A percentile compares a stretch with the other conserved stretches of the same genome.
Conservation (phyloP, 53 echinoderm and acorn worm genomes). For the Paelopatides confundens region DNA sequence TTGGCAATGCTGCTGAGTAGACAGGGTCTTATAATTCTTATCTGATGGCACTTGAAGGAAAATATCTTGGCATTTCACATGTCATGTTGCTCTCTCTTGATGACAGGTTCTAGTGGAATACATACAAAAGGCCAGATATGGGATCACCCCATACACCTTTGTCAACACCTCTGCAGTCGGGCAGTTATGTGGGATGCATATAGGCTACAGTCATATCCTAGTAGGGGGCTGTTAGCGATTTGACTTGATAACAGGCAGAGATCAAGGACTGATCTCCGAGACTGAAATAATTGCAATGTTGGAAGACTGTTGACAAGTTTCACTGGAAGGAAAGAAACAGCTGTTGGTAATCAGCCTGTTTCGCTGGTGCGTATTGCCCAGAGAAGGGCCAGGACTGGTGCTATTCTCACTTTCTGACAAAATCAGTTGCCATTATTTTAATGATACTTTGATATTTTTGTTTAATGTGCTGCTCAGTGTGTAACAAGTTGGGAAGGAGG, state of each 20-base stretch:
- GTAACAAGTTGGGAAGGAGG: too few species aligned
- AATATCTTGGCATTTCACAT: conserved; percentile 35
- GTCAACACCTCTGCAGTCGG: conserved; percentile 39
- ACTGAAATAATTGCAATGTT: conserved; percentile 40
- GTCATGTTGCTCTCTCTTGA: conserved; percentile 22
- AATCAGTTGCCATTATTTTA: too few species aligned
- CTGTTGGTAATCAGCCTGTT: background rate
- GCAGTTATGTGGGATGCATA: conserved; percentile 21
- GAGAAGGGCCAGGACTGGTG: too few species aligned
- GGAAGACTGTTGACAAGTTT: conserved; percentile 30
- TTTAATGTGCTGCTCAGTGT: too few species aligned
- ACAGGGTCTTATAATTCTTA: background rate
- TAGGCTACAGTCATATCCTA: conserved; percentile 6
- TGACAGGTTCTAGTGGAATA: conserved; percentile 36
- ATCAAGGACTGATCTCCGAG: conserved; percentile 25
- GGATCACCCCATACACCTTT: conserved; percentile 37
- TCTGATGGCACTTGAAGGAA: conserved; percentile 30
- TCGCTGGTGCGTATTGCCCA: too few species aligned
- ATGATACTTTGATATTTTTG: too few species aligned
- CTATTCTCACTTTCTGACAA: too few species aligned
- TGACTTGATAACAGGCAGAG: conserved; percentile 45
- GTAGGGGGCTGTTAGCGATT: conserved; percentile 36
- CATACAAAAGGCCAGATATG: conserved; percentile 44
- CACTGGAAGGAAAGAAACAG: conserved; percentile 8
- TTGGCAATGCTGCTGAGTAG: background rate